Evolutionary conservation across 2,113 vertebrate genomes (phyloP).

Genomic region (Macquaria australasica): DNA sequence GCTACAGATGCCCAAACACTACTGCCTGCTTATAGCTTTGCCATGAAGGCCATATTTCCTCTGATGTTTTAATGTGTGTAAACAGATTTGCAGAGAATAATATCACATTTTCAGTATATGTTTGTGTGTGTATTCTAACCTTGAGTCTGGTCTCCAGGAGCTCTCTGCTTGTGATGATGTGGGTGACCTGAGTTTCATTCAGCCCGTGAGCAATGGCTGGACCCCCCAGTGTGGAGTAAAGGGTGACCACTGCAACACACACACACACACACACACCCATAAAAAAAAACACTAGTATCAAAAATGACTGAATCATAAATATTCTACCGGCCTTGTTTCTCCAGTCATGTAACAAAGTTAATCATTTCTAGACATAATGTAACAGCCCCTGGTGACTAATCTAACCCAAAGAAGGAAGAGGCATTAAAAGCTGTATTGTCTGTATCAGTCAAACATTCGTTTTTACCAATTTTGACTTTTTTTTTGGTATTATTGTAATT

Average conservation of each 20-base stretch:
- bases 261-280: slow-evolving; percentile 34
- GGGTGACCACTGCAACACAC: slow-evolving; percentile 90
- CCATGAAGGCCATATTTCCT: neutral
- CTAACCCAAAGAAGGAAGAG: too few relatives aligned
- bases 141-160: slow-evolving; percentile 93
- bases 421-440: neutral
- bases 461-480: too few relatives aligned
- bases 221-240: slow-evolving; percentile 95
- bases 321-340: neutral
- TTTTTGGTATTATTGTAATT: neutral
- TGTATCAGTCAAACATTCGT: neutral
- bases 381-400: too few relatives aligned
- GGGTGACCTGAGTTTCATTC: slow-evolving; percentile 93
- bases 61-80: neutral
- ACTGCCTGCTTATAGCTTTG: neutral
- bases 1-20: neutral
- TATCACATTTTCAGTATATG: neutral
- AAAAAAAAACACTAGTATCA: neutral
- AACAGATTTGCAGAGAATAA: neutral
- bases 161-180: slow-evolving; percentile 95
- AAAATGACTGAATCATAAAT: neutral
- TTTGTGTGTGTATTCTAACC: slow-evolving; percentile 78
- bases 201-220: slow-evolving; percentile 93
- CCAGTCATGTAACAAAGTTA: neutral
- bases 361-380: neutral